Percentiles rank a stretch among this genome's conserved stretches.
Evolutionary conservation across 2,797 vertebrate genomes (phyloP).

Genomic region (Coregonus suidteri): DNA sequence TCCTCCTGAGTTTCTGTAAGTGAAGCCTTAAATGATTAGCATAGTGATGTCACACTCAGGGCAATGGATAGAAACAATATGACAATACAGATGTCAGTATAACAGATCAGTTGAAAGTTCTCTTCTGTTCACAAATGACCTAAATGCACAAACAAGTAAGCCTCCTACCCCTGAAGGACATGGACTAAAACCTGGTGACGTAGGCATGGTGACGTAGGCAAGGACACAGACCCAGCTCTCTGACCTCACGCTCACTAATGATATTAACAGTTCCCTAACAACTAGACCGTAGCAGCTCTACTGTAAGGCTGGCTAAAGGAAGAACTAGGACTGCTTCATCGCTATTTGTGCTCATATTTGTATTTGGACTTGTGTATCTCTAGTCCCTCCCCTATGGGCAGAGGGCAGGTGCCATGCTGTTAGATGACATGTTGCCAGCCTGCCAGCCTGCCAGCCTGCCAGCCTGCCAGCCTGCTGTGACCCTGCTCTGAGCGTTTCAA

Average conservation of each 20-base stretch:
- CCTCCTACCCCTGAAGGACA: no score
- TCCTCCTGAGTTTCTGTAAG: conserved; percentile 16
- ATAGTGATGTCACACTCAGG: background rate
- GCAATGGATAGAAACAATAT: background rate
- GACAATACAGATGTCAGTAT: background rate
- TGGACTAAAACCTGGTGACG: no score
- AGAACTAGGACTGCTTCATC: background rate
- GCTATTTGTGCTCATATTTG: background rate
- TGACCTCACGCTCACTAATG: conserved; percentile 26
- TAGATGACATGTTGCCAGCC: background rate
- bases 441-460: background rate
- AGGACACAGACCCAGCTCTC: conserved; percentile 16
- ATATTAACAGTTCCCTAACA: conserved; percentile 25
- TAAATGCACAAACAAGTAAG: background rate
- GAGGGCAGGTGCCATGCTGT: background rate
- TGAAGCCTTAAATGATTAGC: conserved; percentile 15
- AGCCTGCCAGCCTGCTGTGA: background rate
- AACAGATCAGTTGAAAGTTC: background rate
- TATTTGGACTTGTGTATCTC: background rate
- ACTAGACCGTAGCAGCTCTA: no score
- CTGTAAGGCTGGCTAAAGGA: no score
- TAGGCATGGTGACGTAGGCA: conserved; percentile 39
- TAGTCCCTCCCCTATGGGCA: background rate
- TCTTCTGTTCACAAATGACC: background rate
- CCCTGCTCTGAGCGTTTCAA: background rate